Conservation (phyloP, 2,888 invertebrate genomes). For the Trichogramma dendrolimi region DNA sequence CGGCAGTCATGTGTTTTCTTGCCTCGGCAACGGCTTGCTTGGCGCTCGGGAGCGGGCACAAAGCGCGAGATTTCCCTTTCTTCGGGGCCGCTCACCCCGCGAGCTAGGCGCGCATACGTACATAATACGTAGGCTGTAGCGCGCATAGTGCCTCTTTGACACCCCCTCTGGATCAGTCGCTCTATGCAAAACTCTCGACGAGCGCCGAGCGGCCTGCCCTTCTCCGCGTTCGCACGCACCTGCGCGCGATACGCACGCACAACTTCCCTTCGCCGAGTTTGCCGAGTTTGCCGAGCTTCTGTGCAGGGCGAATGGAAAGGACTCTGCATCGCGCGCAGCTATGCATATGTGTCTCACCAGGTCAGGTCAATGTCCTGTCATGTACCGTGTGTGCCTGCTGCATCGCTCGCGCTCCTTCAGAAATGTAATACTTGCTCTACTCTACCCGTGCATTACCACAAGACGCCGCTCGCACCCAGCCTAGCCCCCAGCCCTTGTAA, state of each 20-base stretch:
- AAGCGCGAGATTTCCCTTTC: too few relatives aligned
- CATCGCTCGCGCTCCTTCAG: conserved; percentile 40
- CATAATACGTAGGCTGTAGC: too few relatives aligned
- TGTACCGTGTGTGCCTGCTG: conserved; percentile 22
- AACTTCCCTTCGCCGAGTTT: background rate
- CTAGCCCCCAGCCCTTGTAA: conserved; percentile 14
- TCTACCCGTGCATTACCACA: conserved; percentile 37
- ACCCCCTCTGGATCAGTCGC: conserved; percentile 24
- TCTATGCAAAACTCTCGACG: conserved; percentile 42
- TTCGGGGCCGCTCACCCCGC: too few relatives aligned
- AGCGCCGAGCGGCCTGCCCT: conserved; percentile 29
- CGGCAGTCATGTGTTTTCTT: too few relatives aligned
- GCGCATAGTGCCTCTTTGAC: too few relatives aligned
- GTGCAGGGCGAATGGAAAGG: conserved; percentile 39
- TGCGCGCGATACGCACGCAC: conserved; percentile 25
- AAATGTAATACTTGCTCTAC: conserved; percentile 34
- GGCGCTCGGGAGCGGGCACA: too few relatives aligned
- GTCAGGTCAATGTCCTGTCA: conserved; percentile 52
- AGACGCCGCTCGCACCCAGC: conserved; percentile 14
- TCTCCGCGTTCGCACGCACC: conserved; percentile 15
- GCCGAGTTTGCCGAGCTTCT: conserved; percentile 20
- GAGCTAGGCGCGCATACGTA: too few relatives aligned
- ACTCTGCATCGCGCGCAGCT: conserved; percentile 28
- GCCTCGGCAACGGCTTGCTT: too few relatives aligned
- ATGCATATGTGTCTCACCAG: conserved; percentile 51